Percentiles rank a stretch among this genome's conserved stretches.
These are phyloP conservation scores for Drosophila anomelani DNA, from an alignment of 2,888 invertebrate species.

Conservation along the genomic window DNA sequence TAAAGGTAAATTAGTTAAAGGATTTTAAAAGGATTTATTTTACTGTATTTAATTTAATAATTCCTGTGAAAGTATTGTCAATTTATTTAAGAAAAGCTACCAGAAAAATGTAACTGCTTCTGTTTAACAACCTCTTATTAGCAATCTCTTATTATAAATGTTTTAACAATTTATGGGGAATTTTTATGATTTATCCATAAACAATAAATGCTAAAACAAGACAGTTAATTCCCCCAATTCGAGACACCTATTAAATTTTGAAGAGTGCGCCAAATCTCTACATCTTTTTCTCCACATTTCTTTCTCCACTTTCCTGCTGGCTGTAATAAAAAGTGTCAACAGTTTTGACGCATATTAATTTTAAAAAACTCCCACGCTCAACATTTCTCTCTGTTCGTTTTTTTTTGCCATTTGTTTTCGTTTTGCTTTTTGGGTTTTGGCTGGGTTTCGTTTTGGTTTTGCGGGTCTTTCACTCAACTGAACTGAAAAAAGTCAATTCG, in stretches of 20 bases:
- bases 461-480: constrained; percentile 46
- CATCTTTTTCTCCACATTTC: constrained; percentile 23
- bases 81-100: too few species aligned
- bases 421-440: constrained; percentile 40
- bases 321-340: constrained; percentile 57
- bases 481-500: constrained; percentile 45
- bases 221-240: background rate
- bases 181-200: too few species aligned
- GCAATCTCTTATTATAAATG: too few species aligned
- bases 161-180: too few species aligned
- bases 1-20: background rate
- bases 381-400: constrained; percentile 53
- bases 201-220: too few species aligned
- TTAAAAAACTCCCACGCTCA: constrained; percentile 77
- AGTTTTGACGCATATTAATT: constrained; percentile 76
- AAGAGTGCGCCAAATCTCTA: constrained; percentile 26
- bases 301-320: background rate
- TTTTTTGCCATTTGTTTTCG: constrained; percentile 32
- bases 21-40: background rate
- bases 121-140: too few species aligned
- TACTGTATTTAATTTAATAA: background rate
- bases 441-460: constrained; percentile 47
- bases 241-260: background rate
- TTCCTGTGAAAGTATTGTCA: too few species aligned
- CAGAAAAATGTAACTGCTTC: too few species aligned